Evolutionary conservation across 2,888 invertebrate genomes (phyloP).

Genomic region (Acronicta leporina): DNA sequence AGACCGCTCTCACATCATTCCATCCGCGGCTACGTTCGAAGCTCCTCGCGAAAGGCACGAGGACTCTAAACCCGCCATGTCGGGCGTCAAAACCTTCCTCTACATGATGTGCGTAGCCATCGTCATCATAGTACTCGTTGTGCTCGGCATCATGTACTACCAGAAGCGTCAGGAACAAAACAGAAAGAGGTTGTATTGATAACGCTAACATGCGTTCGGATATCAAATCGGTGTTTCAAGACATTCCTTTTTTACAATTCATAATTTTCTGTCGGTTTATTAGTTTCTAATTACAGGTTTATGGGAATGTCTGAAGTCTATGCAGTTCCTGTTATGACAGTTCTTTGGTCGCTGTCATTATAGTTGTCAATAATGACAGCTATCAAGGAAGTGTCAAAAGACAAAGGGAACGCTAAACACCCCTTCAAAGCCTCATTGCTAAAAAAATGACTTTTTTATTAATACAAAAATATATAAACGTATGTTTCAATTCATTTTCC

Average conservation of each 20-base stretch:
- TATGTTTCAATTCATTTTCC: background rate
- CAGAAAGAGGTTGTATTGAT: conserved; percentile 93
- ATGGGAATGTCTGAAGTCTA: conserved; percentile 37
- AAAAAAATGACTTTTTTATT: background rate
- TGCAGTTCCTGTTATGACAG: conserved; percentile 4
- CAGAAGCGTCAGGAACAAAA: conserved; percentile 97
- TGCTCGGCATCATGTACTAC: conserved; percentile 97
- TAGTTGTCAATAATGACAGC: background rate
- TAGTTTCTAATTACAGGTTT: conserved; percentile 14
- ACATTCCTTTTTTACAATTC: conserved; percentile 56
- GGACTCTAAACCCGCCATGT: conserved; percentile 96
- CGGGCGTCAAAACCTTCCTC: conserved; percentile 97
- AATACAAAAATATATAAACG: background rate
- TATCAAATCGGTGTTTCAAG: conserved; percentile 20
- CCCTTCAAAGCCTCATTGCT: too few relatives aligned
- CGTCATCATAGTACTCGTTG: conserved; percentile 94
- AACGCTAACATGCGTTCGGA: conserved; percentile 3
- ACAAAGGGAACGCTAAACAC: background rate
- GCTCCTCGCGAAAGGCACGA: conserved; percentile 97
- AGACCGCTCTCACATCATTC: conserved; percentile 95
- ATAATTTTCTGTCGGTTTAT: conserved; percentile 4
- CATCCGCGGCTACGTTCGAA: conserved; percentile 96
- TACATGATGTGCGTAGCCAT: conserved; percentile 95
- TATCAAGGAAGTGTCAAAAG: background rate
- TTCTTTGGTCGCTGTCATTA: background rate